Conservation (phyloP, 2,113 vertebrate species). For the Lycocorax pyrrhopterus region DNA sequence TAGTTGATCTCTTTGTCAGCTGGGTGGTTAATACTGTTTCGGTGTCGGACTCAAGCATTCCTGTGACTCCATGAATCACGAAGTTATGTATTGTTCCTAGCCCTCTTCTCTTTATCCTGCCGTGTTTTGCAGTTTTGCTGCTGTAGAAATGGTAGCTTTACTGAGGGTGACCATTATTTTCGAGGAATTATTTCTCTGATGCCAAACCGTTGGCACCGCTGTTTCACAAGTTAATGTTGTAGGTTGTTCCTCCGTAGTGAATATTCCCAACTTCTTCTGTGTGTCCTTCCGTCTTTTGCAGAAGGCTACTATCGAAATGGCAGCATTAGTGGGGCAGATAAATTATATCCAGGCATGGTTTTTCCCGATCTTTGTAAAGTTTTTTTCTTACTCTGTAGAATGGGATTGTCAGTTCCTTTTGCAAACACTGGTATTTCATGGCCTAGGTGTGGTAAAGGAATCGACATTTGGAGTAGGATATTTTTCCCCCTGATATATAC, state of each 20-base stretch:
- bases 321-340: background rate
- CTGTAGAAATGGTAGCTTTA: background rate
- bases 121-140: background rate
- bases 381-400: background rate
- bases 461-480: background rate
- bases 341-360: background rate
- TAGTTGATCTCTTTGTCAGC: background rate
- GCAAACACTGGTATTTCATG: background rate
- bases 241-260: background rate
- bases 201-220: background rate
- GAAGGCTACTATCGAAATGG: background rate
- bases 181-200: background rate
- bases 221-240: background rate
- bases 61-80: background rate
- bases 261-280: background rate
- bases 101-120: too few species aligned
- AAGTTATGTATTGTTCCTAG: background rate
- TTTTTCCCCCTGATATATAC: background rate
- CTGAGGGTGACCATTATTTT: background rate
- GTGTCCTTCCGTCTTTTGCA: background rate
- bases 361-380: background rate
- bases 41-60: background rate
- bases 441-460: background rate
- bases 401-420: background rate
- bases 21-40: background rate